Percentiles rank a stretch among this genome's conserved stretches.
These are phyloP conservation scores for Telmatochromis bifrenatus DNA, from an alignment of 2,113 vertebrate genomes.

Conservation along the genomic window DNA sequence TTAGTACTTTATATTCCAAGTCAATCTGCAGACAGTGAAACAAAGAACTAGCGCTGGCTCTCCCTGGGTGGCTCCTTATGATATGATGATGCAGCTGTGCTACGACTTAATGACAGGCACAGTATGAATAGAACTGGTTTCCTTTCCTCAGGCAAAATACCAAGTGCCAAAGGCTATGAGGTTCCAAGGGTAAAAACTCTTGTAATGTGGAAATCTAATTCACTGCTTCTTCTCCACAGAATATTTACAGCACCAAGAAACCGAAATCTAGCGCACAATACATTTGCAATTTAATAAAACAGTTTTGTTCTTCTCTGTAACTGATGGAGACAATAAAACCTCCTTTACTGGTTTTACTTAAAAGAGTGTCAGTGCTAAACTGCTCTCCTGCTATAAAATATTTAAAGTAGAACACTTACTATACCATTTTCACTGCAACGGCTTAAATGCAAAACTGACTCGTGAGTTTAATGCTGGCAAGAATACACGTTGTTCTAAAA, in stretches of 20 bases:
- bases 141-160: slow-evolving; percentile 59
- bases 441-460: background rate
- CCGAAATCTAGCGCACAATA: background rate
- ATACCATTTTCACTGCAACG: background rate
- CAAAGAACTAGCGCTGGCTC: slow-evolving; percentile 18
- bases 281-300: slow-evolving; percentile 21
- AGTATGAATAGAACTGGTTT: slow-evolving; percentile 19
- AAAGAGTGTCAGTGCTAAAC: background rate
- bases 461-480: background rate
- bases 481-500: background rate
- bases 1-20: slow-evolving; percentile 37
- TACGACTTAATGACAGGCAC: slow-evolving; percentile 40
- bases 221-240: background rate
- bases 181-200: slow-evolving; percentile 32
- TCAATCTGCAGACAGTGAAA: slow-evolving; percentile 28
- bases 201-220: slow-evolving; percentile 38
- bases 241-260: background rate
- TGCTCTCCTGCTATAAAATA: slow-evolving; percentile 5
- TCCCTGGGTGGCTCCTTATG: slow-evolving; percentile 26
- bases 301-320: slow-evolving; percentile 24
- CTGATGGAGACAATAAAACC: background rate
- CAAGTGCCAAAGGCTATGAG: slow-evolving; percentile 49
- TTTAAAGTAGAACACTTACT: background rate
- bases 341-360: background rate
- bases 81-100: slow-evolving; percentile 48